Base-by-base conservation (phyloP, 2,113 vertebrate genomes). In the Pseudopodoces humilis region DNA sequence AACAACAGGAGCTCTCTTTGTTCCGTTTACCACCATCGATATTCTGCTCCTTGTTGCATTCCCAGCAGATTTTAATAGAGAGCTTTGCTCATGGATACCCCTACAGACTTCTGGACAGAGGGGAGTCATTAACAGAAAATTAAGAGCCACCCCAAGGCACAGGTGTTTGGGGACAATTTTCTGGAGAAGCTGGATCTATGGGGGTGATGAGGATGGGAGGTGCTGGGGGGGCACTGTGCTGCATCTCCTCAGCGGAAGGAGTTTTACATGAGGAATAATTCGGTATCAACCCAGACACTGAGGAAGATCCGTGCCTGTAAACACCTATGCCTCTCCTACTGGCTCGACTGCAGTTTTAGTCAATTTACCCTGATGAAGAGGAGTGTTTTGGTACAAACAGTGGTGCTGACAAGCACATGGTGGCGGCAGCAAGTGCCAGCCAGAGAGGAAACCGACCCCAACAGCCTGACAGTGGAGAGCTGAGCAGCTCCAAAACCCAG, bases 301-400 rank as follows among this genome's bases (percentile, higher is more conserved):
- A 79, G 79, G 35, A 83, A 64, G 53, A 94, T 93, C 68, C 41
- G 30, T 16, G 49, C 31, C 91, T 89, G 49, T 63, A 79, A 91
- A 81, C 47, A 94, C 58, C 74, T 72, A 67, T 49, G 44, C 65
- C 46, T 79, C 74, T 77, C 56, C 70, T 69, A 55, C 90, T 30
- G 74, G 53, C 39, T 76, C 53, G 70, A 74, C 80, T 87, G 92
- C 68, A 90, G 35, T 93, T 97, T 96, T 39, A 94, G 86, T 59
- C 88, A 75, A 92, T 96, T 95, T 83, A 59, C n/a, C 25, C 71
- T 83, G 88, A 96, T 89, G 92, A 96, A 94, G 89, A 92, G 78
- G 39, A 79, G 60, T 94, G 96, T 94, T 96, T 85, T 7, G 10
- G 77, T 95, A 94, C 93, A 97, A 96, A 92, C 79, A 95, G 63